phyloP scores from a whole-genome alignment of 1,140 invertebrate genomes.

The Conopomorpha cramerella region DNA sequence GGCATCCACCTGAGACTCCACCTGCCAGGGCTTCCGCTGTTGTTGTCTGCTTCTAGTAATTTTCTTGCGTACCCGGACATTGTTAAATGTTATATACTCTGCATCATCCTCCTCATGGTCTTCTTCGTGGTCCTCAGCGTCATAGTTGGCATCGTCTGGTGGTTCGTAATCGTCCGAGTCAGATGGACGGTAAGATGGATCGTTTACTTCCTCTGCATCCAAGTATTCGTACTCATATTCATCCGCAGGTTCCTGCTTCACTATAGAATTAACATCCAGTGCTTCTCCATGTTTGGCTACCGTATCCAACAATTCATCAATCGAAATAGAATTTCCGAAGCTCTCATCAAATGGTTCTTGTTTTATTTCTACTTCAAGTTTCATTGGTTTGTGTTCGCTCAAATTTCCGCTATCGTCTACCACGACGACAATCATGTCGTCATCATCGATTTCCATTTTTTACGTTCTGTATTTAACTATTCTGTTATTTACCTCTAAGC shows the following conservation, averaged over 20 bases:
- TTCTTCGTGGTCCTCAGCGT: slow-evolving; percentile 9
- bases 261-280: slow-evolving; percentile 3
- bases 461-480: no score
- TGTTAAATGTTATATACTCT: slow-evolving; percentile 3
- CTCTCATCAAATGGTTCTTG: slow-evolving; percentile 14
- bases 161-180: not conserved
- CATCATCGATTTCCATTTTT: slow-evolving; percentile 18
- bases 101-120: slow-evolving; percentile 4
- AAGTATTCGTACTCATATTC: slow-evolving; percentile 4
- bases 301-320: slow-evolving; percentile 11
- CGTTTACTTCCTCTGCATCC: slow-evolving; percentile 7
- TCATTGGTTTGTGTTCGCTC: slow-evolving; percentile 2
- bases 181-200: no score
- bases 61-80: slow-evolving; percentile 6
- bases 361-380: slow-evolving; percentile 10
- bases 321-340: slow-evolving; percentile 3
- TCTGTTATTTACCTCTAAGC: no score
- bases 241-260: slow-evolving; percentile 11
- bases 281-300: slow-evolving; percentile 8
- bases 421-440: slow-evolving; percentile 36
- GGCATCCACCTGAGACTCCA: slow-evolving; percentile 28
- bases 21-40: slow-evolving; percentile 5
- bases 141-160: not conserved
- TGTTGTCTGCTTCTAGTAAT: slow-evolving; percentile 3
- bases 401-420: slow-evolving; percentile 18